A percentile compares a stretch with the other conserved stretches of the same genome.
These are phyloP conservation scores for Coracias cyanogaster DNA, from an alignment of 2,797 vertebrate genomes.

Conservation along the genomic window DNA sequence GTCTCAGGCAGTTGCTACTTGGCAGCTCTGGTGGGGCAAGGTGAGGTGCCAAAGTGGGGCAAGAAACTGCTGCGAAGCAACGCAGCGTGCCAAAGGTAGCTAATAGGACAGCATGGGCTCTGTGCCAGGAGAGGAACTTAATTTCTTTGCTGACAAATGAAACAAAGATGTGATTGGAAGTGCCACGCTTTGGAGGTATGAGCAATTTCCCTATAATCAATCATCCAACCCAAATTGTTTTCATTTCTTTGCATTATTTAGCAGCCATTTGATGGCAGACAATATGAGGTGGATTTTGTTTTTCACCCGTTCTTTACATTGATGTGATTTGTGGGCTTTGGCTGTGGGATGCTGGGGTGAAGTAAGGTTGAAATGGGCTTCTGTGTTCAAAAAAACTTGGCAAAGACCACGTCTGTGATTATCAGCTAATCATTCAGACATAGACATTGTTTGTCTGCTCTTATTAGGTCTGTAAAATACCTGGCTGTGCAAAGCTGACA, in stretches of 20 bases:
- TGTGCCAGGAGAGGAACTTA: conserved; percentile 26
- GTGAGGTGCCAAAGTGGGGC: background rate
- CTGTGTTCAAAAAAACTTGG: conserved; percentile 27
- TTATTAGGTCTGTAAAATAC: conserved; percentile 14
- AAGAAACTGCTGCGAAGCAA: background rate
- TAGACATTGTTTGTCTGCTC: conserved; percentile 37
- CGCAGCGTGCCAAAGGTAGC: background rate
- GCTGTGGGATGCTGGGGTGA: conserved; percentile 11
- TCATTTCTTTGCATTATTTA: conserved; percentile 79
- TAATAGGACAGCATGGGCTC: background rate
- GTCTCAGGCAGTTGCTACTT: background rate
- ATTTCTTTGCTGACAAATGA: conserved; percentile 68
- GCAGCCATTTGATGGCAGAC: conserved; percentile 64
- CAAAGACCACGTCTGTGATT: conserved; percentile 27
- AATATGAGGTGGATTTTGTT: conserved; percentile 23
- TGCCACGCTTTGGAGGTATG: conserved; percentile 38
- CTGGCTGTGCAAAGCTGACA: background rate
- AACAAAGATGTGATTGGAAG: conserved; percentile 71
- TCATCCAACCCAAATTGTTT: conserved; percentile 73
- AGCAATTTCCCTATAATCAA: conserved; percentile 76
- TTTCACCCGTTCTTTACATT: background rate
- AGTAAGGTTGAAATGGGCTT: conserved; percentile 9
- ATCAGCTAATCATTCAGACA: conserved; percentile 70
- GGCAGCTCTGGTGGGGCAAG: background rate
- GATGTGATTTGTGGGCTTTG: conserved; percentile 44